Conservation (phyloP, 1,140 invertebrate genomes). For the Zaprionus ghesquierei region DNA sequence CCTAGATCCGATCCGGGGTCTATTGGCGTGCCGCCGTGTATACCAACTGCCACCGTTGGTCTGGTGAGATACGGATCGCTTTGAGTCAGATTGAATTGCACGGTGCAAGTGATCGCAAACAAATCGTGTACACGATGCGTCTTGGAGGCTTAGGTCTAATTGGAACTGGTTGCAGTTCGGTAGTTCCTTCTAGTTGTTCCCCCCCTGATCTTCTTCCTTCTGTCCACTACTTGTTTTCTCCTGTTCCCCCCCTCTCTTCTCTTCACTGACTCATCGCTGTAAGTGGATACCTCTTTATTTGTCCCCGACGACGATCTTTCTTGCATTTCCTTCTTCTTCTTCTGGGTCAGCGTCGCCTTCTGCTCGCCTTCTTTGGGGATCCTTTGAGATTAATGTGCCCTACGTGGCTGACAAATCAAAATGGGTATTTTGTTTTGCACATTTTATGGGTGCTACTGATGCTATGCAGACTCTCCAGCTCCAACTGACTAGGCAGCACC, state of each 20-base stretch:
- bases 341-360: constrained; percentile 54
- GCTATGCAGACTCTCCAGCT: constrained; percentile 40
- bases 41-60: constrained; percentile 13
- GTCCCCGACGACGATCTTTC: background rate
- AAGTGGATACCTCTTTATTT: constrained; percentile 52
- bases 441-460: constrained; percentile 74
- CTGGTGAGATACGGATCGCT: constrained; percentile 31
- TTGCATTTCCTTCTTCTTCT: constrained; percentile 17
- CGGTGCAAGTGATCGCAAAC: constrained; percentile 53
- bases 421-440: constrained; percentile 67
- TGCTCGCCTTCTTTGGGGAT: constrained; percentile 10
- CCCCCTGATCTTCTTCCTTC: background rate
- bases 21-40: constrained; percentile 9
- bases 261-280: constrained; percentile 38
- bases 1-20: constrained; percentile 14
- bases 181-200: background rate
- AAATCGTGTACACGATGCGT: constrained; percentile 57
- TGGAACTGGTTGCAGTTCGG: constrained; percentile 9
- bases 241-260: background rate
- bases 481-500: background rate
- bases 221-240: no score
- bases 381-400: constrained; percentile 54
- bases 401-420: constrained; percentile 54
- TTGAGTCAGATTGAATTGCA: constrained; percentile 52
- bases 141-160: constrained; percentile 7